Evolutionary conservation across 1,140 invertebrate species (phyloP).

Genomic region (Halesus radiatus): DNA sequence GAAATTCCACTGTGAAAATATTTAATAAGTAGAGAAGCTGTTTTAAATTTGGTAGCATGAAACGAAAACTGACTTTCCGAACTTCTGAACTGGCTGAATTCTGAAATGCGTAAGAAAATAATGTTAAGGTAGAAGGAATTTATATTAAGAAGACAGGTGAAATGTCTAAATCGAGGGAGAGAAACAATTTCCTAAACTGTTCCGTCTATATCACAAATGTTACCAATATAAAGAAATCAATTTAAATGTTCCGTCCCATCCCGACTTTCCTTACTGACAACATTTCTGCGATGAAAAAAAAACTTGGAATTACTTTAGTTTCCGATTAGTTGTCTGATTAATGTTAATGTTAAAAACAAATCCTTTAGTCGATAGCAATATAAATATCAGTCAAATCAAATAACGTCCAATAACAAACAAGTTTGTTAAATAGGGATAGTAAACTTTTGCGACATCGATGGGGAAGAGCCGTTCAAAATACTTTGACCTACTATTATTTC

Average conservation of each 20-base stretch:
- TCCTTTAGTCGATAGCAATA: constrained; percentile 16
- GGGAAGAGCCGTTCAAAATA: neutral
- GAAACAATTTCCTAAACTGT: no score
- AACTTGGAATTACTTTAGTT: constrained; percentile 40
- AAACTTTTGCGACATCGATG: neutral
- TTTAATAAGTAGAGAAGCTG: no score
- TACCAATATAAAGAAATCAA: constrained; percentile 15
- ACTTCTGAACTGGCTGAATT: no score
- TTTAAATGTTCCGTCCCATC: constrained; percentile 9
- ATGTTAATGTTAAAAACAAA: constrained; percentile 43
- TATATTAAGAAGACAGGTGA: no score
- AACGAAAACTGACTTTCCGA: no score
- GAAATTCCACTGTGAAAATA: no score
- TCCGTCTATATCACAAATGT: neutral
- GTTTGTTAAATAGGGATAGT: neutral
- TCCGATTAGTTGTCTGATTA: constrained; percentile 40
- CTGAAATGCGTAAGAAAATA: no score
- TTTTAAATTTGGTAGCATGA: no score
- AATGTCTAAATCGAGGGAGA: no score
- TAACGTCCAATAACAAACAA: constrained; percentile 25
- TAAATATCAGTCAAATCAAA: constrained; percentile 40
- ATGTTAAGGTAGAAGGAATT: no score
- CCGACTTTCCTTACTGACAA: neutral
- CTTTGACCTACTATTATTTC: neutral
- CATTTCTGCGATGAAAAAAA: constrained; percentile 2